Evolutionary conservation across 2,888 invertebrate species (phyloP).

Genomic region (Dione vanillae): DNA sequence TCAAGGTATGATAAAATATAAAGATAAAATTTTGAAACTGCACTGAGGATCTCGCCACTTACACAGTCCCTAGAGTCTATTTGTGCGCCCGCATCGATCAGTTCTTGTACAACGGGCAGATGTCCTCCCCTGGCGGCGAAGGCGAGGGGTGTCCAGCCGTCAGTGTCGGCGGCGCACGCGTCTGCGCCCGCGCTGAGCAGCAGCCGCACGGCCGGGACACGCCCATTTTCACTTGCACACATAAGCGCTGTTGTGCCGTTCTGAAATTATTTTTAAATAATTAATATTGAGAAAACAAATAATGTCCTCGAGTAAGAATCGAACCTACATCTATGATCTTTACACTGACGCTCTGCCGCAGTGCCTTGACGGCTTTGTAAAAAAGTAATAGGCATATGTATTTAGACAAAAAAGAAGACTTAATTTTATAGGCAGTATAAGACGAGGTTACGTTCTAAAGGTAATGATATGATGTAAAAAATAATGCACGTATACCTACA

Average conservation of each 20-base stretch:
- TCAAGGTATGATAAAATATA: not conserved
- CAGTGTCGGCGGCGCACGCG: slow-evolving; percentile 94
- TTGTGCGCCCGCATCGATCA: slow-evolving; percentile 93
- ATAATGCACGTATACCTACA: not conserved
- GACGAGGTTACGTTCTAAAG: not conserved
- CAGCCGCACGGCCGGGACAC: slow-evolving; percentile 91
- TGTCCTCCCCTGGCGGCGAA: slow-evolving; percentile 96
- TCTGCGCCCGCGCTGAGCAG: slow-evolving; percentile 96
- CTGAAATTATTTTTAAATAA: slow-evolving; percentile 70
- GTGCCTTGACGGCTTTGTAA: too few relatives aligned
- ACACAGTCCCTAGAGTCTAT: slow-evolving; percentile 95
- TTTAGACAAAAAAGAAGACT: not conserved
- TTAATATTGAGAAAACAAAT: not conserved
- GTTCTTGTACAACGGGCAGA: slow-evolving; percentile 89
- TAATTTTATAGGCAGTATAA: not conserved
- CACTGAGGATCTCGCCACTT: slow-evolving; percentile 54
- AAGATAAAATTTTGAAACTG: slow-evolving; percentile 1
- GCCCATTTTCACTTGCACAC: slow-evolving; percentile 94
- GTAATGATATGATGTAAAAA: not conserved
- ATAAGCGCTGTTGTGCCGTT: slow-evolving; percentile 97
- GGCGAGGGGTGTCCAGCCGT: slow-evolving; percentile 96
- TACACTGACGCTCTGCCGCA: too few relatives aligned
- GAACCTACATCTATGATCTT: too few relatives aligned
- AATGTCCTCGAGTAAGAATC: too few relatives aligned
- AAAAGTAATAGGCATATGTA: not conserved